Percentiles rank a stretch among this genome's conserved stretches.
These are phyloP conservation scores for Phortica magna DNA, from an alignment of 2,888 invertebrate species.

Conservation along the genomic window DNA sequence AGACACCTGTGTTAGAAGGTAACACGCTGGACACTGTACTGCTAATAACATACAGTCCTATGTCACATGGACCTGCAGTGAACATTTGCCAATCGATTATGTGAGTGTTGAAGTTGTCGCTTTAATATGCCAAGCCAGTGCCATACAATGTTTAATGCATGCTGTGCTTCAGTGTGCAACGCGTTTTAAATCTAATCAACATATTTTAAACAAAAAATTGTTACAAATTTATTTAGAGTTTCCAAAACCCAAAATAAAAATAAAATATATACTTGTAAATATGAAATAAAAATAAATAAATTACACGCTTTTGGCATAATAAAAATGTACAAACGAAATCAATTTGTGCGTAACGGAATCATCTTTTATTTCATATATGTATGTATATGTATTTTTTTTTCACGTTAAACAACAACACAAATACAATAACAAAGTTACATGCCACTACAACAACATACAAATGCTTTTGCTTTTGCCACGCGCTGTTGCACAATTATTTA, in stretches of 20 bases:
- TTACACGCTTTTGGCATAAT: conserved; percentile 55
- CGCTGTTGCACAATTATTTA: conserved; percentile 70
- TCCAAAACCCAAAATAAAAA: neutral
- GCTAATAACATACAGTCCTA: too few species aligned
- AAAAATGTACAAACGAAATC: conserved; percentile 60
- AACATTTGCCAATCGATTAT: too few species aligned
- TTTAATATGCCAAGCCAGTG: too few species aligned
- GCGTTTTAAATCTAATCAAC: too few species aligned
- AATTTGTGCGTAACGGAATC: conserved; percentile 69
- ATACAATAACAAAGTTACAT: conserved; percentile 13
- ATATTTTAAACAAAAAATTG: too few species aligned
- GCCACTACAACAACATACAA: neutral
- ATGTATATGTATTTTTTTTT: conserved; percentile 36
- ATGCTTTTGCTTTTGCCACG: conserved; percentile 50
- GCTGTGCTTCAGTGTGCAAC: too few species aligned
- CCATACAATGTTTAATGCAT: too few species aligned
- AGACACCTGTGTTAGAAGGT: too few species aligned
- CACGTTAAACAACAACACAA: conserved; percentile 33
- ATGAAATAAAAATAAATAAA: conserved; percentile 61
- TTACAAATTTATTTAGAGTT: too few species aligned
- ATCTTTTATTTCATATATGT: conserved; percentile 65
- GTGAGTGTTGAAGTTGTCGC: too few species aligned
- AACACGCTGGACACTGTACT: too few species aligned
- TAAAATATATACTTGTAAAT: neutral
- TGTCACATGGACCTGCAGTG: too few species aligned